Conservation (phyloP, 2,888 invertebrate species). For the Eurytoma californica region DNA sequence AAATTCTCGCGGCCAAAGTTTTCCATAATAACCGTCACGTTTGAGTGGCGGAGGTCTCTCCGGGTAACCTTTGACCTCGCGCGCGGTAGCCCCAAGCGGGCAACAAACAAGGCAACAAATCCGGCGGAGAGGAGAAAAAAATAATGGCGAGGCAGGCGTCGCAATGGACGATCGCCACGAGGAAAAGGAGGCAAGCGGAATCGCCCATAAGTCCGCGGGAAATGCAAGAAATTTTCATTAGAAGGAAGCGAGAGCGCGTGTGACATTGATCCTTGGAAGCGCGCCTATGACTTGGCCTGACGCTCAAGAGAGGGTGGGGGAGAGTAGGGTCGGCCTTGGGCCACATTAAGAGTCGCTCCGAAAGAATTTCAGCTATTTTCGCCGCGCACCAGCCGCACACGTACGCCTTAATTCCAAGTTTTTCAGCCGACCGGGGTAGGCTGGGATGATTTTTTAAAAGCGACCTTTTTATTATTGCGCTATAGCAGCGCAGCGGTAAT, state of each 20-base stretch:
- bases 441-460: not conserved
- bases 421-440: not conserved
- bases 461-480: not conserved
- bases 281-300: not conserved
- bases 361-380: constrained; percentile 45
- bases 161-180: no score
- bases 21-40: no score
- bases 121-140: not conserved
- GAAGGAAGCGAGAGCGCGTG: constrained; percentile 38
- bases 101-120: constrained; percentile 23
- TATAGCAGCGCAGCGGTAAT: no score
- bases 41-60: no score
- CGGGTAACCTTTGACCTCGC: no score
- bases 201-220: constrained; percentile 42
- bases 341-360: constrained; percentile 30
- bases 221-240: constrained; percentile 71
- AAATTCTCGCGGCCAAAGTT: no score
- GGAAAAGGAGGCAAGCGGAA: no score
- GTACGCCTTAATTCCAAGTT: not conserved
- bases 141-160: no score
- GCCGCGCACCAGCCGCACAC: not conserved
- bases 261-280: constrained; percentile 61
- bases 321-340: constrained; percentile 28
- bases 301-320: not conserved
- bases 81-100: no score